Evolutionary conservation across 1,140 invertebrate species (phyloP).

Genomic region (Augochlora pura): DNA sequence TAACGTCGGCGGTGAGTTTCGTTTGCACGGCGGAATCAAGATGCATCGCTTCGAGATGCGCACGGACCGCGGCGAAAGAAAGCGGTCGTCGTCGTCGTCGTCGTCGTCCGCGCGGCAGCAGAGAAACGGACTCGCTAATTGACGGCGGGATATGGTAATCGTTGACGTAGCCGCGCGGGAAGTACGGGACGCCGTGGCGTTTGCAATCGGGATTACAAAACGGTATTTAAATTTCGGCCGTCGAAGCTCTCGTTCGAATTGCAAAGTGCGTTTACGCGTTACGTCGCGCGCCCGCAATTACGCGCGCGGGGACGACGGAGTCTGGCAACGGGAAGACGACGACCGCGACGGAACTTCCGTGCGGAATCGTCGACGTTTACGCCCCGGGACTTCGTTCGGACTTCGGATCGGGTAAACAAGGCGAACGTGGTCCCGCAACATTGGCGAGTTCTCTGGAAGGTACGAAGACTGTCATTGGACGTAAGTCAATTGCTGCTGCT

Average conservation of each 20-base stretch:
- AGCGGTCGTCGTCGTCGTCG: rapidly evolving
- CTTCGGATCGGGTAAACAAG: no score
- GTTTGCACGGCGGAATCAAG: no score
- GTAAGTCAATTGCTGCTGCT: no score
- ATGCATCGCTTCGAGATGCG: no score
- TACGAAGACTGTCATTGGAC: no score
- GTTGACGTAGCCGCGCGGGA: neutral
- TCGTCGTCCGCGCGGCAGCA: neutral
- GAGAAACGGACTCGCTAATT: neutral
- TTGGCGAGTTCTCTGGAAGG: no score
- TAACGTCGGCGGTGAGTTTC: no score
- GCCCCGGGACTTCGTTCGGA: no score
- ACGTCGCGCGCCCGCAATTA: slow-evolving; percentile 46
- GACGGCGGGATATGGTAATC: neutral
- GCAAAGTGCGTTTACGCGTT: slow-evolving; percentile 39
- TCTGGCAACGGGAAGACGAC: slow-evolving; percentile 45
- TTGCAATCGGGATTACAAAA: slow-evolving; percentile 15
- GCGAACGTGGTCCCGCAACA: no score
- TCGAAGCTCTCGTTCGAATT: slow-evolving; percentile 36
- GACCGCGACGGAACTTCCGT: neutral
- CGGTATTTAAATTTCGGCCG: slow-evolving; percentile 12
- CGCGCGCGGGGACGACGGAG: slow-evolving; percentile 35
- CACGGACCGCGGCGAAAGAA: neutral
- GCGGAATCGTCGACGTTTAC: no score
- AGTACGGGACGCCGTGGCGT: neutral